Evolutionary conservation across 1,140 invertebrate species (phyloP), one percentile per base, ranked within the genome.

Genomic region (Caerostris extrusa): DNA sequence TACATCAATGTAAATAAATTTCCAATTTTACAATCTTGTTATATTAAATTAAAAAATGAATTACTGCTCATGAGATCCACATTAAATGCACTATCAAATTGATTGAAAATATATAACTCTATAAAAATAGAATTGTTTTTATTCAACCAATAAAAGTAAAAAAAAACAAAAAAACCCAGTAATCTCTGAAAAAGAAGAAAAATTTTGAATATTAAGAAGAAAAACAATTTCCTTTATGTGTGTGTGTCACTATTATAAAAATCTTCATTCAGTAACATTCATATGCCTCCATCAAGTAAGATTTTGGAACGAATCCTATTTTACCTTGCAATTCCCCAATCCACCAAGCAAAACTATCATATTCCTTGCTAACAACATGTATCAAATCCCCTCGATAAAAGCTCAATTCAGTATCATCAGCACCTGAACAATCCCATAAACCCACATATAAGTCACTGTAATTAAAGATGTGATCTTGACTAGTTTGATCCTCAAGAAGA

Each of bases 201-300:
- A 19, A 34, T 3, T 81, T n/a, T 81, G 34, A 50, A 50, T n/a
- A 5, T 77, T 77, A 19, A 19, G 3, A 77, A 64, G 3, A 64
- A 64, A 64, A 64, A 64, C 7, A 4, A 14, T 8, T 19, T 77
- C 3, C 8, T 19, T n/a, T 77, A 77, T 19, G 17, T 77, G 8
- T 77, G 8, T 19, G 34, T 19, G 71, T 19, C 8, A 19, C 5
- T 77, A 7, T 7, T n/a, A 86, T 53, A 34, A 34, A 34, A 34
- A 34, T 34, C 34, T 1, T 34, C 34, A 34, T 82, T 93, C 60
- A 94, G 56, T 61, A 94, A 67, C n/a, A 57, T 91, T 95, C 94
- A 81, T 95, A 94, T 17, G 94, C 94, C 85, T 95, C 94, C 93
- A 95, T 95, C 10, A 95, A 64, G 81, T 94, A 95, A 10, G 90